phyloP scores from a whole-genome alignment of 2,797 vertebrate species.

The Todus mexicanus region DNA sequence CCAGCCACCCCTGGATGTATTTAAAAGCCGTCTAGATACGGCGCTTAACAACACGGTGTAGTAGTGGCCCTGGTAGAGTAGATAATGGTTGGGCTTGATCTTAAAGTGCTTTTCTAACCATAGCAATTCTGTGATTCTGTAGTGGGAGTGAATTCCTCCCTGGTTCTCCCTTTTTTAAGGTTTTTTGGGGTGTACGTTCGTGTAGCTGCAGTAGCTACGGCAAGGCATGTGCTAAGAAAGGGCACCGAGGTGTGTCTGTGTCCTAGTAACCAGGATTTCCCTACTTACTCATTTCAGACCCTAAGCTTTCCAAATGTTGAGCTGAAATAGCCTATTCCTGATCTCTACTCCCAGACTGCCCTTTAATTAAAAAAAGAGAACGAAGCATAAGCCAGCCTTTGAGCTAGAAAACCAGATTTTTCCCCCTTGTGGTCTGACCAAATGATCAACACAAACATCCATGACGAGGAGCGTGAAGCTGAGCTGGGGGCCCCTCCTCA shows the following conservation, averaged over 20 bases:
- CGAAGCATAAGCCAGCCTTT: not conserved
- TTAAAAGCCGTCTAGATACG: too few species aligned
- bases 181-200: not conserved
- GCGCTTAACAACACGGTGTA: too few species aligned
- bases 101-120: too few species aligned
- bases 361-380: not conserved
- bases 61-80: too few species aligned
- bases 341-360: not conserved
- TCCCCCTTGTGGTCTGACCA: not conserved
- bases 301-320: not conserved
- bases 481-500: fast-evolving
- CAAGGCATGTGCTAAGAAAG: not conserved
- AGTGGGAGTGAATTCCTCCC: not conserved
- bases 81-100: too few species aligned
- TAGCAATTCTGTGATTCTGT: too few species aligned
- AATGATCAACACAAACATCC: not conserved
- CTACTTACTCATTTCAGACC: not conserved
- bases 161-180: not conserved
- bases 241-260: not conserved
- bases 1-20: too few species aligned
- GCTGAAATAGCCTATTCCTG: not conserved
- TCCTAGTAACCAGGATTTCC: not conserved
- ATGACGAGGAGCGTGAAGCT: not conserved
- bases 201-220: not conserved
- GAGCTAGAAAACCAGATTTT: not conserved